Evolutionary conservation across 2,888 invertebrate species (phyloP).

Genomic region (Xestia ashworthii): DNA sequence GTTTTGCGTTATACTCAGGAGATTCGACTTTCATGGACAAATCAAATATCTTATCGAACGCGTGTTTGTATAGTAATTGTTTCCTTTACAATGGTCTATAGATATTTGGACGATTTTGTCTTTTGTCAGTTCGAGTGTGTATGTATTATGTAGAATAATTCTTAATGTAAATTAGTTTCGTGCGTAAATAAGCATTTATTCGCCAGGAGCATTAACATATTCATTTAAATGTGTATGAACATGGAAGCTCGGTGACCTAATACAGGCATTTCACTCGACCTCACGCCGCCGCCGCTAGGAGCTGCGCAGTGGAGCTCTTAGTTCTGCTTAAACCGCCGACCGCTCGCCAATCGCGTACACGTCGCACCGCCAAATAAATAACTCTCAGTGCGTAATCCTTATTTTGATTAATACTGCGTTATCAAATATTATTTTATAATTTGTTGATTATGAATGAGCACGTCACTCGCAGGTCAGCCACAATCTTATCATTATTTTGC

Average conservation of each 20-base stretch:
- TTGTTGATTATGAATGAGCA: constrained; percentile 85
- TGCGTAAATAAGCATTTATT: constrained; percentile 82
- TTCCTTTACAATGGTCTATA: constrained; percentile 31
- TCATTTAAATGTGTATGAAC: constrained; percentile 84
- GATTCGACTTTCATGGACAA: constrained; percentile 23
- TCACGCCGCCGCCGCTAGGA: constrained; percentile 69
- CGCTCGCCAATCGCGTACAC: constrained; percentile 69
- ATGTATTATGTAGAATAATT: constrained; percentile 79
- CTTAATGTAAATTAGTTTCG: constrained; percentile 80
- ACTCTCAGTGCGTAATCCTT: constrained; percentile 79
- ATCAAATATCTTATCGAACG: background rate
- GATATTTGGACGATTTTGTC: constrained; percentile 52
- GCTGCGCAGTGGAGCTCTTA: constrained; percentile 70
- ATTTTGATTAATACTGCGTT: constrained; percentile 83
- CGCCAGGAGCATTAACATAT: constrained; percentile 85
- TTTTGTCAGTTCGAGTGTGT: constrained; percentile 60
- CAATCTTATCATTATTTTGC: constrained; percentile 86
- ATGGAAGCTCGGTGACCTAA: constrained; percentile 80
- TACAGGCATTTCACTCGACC: constrained; percentile 82
- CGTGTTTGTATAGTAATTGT: constrained; percentile 7
- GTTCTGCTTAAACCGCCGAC: constrained; percentile 69
- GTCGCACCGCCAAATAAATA: constrained; percentile 66
- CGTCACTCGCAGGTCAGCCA: constrained; percentile 85
- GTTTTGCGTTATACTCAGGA: background rate
- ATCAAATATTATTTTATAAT: constrained; percentile 85